Percentiles rank a stretch among this genome's conserved stretches.
These are phyloP conservation scores for Bufotes viridis DNA, from an alignment of 2,797 vertebrate species.

Conservation along the genomic window DNA sequence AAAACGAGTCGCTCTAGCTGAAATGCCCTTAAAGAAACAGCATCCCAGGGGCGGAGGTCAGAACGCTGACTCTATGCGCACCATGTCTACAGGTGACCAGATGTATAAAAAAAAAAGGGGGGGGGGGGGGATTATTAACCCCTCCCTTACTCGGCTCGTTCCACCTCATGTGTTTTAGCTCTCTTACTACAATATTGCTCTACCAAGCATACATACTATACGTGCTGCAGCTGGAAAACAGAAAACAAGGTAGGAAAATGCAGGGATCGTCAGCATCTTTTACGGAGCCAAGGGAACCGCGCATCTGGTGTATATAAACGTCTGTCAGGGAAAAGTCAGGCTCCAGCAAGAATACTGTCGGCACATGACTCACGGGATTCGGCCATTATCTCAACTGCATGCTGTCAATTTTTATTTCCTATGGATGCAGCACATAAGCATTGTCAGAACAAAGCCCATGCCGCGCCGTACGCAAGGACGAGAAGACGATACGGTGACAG, in stretches of 20 bases:
- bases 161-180: background rate
- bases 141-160: background rate
- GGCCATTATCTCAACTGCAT: background rate
- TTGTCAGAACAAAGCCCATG: background rate
- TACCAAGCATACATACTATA: background rate
- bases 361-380: background rate
- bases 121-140: too few species aligned
- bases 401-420: slow-evolving; percentile 12
- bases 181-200: background rate
- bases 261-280: background rate
- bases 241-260: background rate
- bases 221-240: slow-evolving; percentile 9
- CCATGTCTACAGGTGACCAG: too few species aligned
- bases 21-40: too few species aligned
- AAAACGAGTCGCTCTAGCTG: too few species aligned
- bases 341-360: background rate
- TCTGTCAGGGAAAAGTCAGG: background rate
- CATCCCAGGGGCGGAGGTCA: too few species aligned
- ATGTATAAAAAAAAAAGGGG: too few species aligned
- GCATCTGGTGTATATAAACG: slow-evolving; percentile 12
- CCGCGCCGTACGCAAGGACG: background rate
- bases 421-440: background rate
- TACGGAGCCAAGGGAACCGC: background rate
- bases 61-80: too few species aligned
- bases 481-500: background rate